phyloP scores from a whole-genome alignment of 1,140 invertebrate genomes.

The Drosophila yakuba region DNA sequence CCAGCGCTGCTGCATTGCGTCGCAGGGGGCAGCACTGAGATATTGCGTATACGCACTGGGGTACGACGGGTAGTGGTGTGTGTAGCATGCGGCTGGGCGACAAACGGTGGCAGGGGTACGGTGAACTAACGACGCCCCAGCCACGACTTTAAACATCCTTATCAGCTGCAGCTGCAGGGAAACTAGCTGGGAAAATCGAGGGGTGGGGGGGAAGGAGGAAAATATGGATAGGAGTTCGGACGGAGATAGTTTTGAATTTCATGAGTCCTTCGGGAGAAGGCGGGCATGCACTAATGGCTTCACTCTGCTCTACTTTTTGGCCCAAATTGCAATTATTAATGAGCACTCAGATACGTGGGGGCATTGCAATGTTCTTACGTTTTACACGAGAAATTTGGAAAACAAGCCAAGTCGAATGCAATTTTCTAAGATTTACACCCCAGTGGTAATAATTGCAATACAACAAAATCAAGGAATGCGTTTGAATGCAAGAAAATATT shows the following conservation, averaged over 20 bases:
- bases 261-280: conserved; percentile 31
- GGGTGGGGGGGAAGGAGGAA: too few relatives aligned
- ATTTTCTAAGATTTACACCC: too few relatives aligned
- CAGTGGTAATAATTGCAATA: too few relatives aligned
- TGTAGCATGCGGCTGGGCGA: too few relatives aligned
- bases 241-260: conserved; percentile 49
- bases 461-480: too few relatives aligned
- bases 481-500: too few relatives aligned
- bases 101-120: background rate
- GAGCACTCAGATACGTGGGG: conserved; percentile 22
- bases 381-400: background rate
- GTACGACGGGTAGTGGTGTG: background rate
- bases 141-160: conserved; percentile 61
- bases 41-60: conserved; percentile 68
- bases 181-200: conserved; percentile 1
- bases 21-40: conserved; percentile 42
- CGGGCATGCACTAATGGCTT: conserved; percentile 9
- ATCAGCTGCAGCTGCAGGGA: conserved; percentile 47
- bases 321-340: conserved; percentile 40
- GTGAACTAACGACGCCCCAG: conserved; percentile 67
- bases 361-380: background rate
- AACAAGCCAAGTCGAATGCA: background rate
- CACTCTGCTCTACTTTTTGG: conserved; percentile 10
- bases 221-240: background rate
- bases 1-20: conserved; percentile 46